These are phyloP conservation scores for Cryptosula pallasiana DNA, from an alignment of 2,888 invertebrate species.

Conservation along the genomic window DNA sequence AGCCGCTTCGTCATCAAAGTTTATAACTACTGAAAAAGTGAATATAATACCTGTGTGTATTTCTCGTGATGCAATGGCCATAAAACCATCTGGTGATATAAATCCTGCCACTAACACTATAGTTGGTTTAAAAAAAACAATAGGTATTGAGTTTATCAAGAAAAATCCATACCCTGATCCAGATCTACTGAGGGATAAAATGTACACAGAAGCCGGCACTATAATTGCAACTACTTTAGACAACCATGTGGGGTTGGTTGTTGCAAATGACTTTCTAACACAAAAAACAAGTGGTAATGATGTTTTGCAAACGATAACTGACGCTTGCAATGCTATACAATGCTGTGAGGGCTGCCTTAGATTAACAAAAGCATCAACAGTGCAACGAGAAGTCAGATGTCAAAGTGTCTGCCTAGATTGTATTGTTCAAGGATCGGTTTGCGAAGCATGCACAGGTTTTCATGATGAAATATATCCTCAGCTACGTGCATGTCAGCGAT, in stretches of 20 bases:
- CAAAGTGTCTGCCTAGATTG: not conserved
- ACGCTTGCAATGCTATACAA: not conserved
- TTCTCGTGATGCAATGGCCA: not conserved
- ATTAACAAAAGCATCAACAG: not conserved
- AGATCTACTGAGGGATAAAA: not conserved
- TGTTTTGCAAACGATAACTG: not conserved
- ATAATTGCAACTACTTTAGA: not conserved
- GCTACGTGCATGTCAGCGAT: not conserved
- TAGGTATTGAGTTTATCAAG: not conserved
- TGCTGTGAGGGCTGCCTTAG: not conserved
- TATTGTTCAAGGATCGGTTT: not conserved
- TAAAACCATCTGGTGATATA: too few relatives aligned
- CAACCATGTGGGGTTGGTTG: not conserved
- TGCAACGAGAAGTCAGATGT: not conserved
- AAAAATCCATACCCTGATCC: not conserved
- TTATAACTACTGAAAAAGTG: not conserved
- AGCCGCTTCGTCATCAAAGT: not conserved
- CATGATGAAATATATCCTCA: not conserved
- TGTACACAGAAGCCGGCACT: not conserved
- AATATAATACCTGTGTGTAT: not conserved
- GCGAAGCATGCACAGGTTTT: not conserved
- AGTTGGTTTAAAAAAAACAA: not conserved
- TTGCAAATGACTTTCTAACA: constrained; percentile 2
- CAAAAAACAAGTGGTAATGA: not conserved
- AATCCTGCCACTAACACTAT: not conserved